phyloP scores from a whole-genome alignment of 2,888 invertebrate species.

The Mythimna impura region DNA sequence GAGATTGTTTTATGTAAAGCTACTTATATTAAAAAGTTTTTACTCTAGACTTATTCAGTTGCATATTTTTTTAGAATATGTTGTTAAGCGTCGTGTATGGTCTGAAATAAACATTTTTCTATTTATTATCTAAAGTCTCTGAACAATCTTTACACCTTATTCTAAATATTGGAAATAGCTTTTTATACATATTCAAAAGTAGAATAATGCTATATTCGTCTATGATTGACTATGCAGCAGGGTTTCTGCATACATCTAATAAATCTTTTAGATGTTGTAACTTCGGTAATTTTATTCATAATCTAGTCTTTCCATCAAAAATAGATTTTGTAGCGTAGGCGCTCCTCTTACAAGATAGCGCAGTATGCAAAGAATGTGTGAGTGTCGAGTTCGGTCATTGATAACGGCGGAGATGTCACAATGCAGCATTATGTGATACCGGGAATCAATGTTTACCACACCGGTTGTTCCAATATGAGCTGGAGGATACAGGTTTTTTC shows the following conservation, averaged over 20 bases:
- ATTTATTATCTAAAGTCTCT: neutral
- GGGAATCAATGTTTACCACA: constrained; percentile 63
- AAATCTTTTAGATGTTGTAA: neutral
- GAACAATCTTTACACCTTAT: neutral
- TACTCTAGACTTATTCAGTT: neutral
- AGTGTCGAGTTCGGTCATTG: constrained; percentile 62
- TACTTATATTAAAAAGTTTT: too few species aligned
- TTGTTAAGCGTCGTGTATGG: too few species aligned
- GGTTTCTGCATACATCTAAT: too few species aligned
- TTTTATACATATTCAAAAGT: too few species aligned
- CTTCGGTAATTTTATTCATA: neutral
- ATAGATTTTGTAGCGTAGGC: constrained; percentile 25
- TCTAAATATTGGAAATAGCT: too few species aligned
- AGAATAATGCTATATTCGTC: neutral
- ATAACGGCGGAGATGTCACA: constrained; percentile 67
- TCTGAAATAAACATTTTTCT: too few species aligned
- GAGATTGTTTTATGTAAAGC: neutral
- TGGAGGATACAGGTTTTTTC: constrained; percentile 17
- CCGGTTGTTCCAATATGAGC: constrained; percentile 41
- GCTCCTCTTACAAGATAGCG: constrained; percentile 62
- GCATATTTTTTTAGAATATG: too few species aligned
- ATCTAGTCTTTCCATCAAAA: too few species aligned
- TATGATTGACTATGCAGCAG: neutral
- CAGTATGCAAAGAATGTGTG: constrained; percentile 57
- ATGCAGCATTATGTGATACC: constrained; percentile 67